Evolutionary conservation across 2,113 vertebrate species (phyloP).

Genomic region (Orcinus orca): DNA sequence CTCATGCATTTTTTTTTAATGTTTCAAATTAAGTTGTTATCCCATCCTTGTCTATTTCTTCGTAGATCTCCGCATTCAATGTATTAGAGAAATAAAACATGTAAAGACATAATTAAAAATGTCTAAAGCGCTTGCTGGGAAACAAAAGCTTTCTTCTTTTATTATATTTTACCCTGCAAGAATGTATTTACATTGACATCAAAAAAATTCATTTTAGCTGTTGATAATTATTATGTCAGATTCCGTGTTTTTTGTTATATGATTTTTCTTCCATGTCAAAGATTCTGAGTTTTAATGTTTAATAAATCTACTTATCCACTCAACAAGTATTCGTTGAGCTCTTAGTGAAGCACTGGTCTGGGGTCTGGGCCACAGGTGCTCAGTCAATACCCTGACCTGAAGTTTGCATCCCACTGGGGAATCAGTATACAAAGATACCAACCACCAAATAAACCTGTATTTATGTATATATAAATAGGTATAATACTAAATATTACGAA

Average conservation of each 20-base stretch:
- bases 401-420: background rate
- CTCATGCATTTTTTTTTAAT: background rate
- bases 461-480: background rate
- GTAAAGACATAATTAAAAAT: conserved; percentile 43
- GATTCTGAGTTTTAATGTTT: background rate
- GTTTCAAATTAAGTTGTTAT: background rate
- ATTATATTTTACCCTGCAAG: conserved; percentile 10
- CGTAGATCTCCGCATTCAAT: background rate
- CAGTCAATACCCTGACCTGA: background rate
- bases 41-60: background rate
- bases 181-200: background rate
- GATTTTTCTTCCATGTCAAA: background rate
- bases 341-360: background rate
- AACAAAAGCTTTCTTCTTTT: background rate
- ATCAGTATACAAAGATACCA: background rate
- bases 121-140: background rate
- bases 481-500: background rate
- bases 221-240: conserved; percentile 44
- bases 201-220: background rate
- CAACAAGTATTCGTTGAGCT: background rate
- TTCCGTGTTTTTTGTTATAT: background rate
- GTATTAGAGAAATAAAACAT: conserved; percentile 47
- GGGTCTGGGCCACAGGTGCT: background rate
- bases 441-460: background rate
- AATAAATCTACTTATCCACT: background rate